Percentiles rank a stretch among this genome's conserved stretches.
These are phyloP conservation scores for Salticus scenicus DNA, from an alignment of 2,888 invertebrate genomes.

Conservation along the genomic window DNA sequence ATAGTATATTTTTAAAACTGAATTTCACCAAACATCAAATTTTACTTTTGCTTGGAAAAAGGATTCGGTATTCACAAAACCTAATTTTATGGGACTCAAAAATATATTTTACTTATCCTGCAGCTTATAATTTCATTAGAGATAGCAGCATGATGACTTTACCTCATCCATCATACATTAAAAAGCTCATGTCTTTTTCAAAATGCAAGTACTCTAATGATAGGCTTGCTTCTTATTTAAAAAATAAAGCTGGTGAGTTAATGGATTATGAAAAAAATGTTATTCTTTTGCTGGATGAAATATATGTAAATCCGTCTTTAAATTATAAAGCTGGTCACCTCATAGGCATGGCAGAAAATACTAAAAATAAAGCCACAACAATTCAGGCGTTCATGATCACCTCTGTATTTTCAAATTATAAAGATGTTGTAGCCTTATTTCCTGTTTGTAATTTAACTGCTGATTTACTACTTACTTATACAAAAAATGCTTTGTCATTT, in stretches of 20 bases:
- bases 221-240: neutral
- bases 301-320: neutral
- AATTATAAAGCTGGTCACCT: neutral
- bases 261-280: neutral
- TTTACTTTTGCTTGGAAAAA: too few relatives aligned
- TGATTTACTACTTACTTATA: neutral
- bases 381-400: neutral
- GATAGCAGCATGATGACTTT: neutral
- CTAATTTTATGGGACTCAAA: neutral
- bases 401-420: neutral
- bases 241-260: neutral
- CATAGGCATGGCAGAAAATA: neutral
- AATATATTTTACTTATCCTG: neutral
- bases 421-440: neutral
- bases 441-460: neutral
- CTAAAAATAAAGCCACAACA: neutral
- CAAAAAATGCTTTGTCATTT: neutral
- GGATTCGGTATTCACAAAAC: too few relatives aligned
- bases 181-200: neutral
- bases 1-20: too few relatives aligned
- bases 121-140: neutral
- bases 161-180: neutral
- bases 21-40: too few relatives aligned
- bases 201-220: neutral
- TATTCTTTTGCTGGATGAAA: conserved; percentile 1